Evolutionary conservation across 1,140 invertebrate species (phyloP).

Genomic region (Caenorhabditis brenneri): DNA sequence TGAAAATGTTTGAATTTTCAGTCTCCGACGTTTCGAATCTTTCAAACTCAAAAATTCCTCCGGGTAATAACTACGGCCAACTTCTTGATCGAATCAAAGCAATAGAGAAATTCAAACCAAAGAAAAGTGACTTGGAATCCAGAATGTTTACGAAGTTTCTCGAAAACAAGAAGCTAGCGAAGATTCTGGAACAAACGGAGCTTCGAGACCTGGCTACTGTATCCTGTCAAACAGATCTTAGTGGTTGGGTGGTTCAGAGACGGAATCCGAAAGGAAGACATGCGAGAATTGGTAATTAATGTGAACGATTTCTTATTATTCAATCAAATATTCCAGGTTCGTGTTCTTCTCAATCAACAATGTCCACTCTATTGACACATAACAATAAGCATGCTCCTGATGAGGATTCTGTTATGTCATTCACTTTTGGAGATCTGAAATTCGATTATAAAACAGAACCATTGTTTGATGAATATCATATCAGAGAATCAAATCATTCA

Average conservation of each 20-base stretch:
- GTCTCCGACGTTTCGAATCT: constrained; percentile 3
- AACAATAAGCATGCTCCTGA: not conserved
- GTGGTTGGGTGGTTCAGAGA: constrained; percentile 15
- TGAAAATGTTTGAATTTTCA: not conserved
- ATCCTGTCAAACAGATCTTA: constrained; percentile 45
- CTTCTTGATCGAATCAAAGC: constrained; percentile 11
- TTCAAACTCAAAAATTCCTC: not conserved
- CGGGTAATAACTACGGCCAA: constrained; percentile 10
- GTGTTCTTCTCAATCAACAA: not conserved
- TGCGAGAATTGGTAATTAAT: not conserved
- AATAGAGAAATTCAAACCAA: constrained; percentile 46
- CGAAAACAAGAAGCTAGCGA: constrained; percentile 29
- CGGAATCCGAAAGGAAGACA: constrained; percentile 3
- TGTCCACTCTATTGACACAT: not conserved
- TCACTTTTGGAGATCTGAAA: constrained; percentile 28
- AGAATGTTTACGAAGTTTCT: constrained; percentile 41
- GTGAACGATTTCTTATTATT: not conserved
- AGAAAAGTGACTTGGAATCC: constrained; percentile 27
- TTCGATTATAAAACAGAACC: constrained; percentile 27
- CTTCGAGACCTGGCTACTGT: constrained; percentile 23
- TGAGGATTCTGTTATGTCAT: constrained; percentile 14
- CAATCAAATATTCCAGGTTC: too few species aligned
- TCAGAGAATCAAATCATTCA: constrained; percentile 15
- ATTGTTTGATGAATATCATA: not conserved
- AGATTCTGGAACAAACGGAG: constrained; percentile 3